These are phyloP conservation scores for Ondatra zibethicus DNA, from an alignment of 2,113 vertebrate genomes.

Conservation along the genomic window DNA sequence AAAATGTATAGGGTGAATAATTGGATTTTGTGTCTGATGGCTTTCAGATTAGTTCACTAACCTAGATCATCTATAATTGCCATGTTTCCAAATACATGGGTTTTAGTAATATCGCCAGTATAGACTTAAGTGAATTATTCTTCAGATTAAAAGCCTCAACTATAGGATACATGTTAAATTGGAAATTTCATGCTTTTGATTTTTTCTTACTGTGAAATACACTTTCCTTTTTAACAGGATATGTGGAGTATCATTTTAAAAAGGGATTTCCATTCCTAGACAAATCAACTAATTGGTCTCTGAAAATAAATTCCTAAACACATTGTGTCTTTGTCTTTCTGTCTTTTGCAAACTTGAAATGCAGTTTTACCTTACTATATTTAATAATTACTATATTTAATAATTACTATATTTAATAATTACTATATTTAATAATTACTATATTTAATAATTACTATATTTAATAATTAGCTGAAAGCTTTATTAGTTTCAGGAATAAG, in stretches of 20 bases:
- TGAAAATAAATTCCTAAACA: conserved; percentile 25
- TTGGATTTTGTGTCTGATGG: not conserved
- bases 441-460: too few relatives aligned
- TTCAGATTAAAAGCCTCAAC: not conserved
- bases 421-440: too few relatives aligned
- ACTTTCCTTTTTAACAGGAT: not conserved
- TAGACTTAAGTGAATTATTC: not conserved
- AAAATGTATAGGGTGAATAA: not conserved
- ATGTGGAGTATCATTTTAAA: not conserved
- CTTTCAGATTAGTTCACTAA: not conserved
- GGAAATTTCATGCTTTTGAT: not conserved
- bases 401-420: too few relatives aligned
- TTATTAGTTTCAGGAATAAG: conserved; percentile 54
- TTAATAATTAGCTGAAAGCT: conserved; percentile 15
- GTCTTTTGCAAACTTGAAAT: conserved; percentile 51
- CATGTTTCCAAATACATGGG: not conserved
- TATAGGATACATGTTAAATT: not conserved
- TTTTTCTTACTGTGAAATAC: not conserved
- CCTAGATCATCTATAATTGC: not conserved
- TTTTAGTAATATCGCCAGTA: not conserved
- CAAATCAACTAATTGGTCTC: not conserved
- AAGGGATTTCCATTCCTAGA: not conserved
- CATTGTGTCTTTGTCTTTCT: not conserved
- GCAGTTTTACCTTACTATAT: not conserved
- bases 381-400: conserved; percentile 54